Percentiles rank a stretch among this genome's conserved stretches.
Evolutionary conservation across 2,888 invertebrate species (phyloP).

Genomic region (Didymodactylos carnosus): DNA sequence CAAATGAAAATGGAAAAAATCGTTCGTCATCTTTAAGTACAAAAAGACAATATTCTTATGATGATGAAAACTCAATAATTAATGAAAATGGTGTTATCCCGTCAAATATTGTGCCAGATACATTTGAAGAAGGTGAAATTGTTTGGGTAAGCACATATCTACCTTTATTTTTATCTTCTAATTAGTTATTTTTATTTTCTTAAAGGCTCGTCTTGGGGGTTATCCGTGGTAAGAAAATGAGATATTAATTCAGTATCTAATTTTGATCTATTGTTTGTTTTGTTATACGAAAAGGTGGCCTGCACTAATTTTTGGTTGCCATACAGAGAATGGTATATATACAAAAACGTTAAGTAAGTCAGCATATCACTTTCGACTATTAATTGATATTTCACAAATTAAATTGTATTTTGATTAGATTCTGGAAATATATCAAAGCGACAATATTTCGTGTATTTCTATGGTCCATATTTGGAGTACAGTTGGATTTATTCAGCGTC

Average conservation of each 20-base stretch:
- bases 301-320: neutral
- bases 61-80: neutral
- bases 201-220: too few relatives aligned
- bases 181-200: too few relatives aligned
- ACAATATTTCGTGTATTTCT: slow-evolving; percentile 1
- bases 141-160: too few relatives aligned
- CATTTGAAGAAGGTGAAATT: neutral
- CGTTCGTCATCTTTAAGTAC: neutral
- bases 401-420: neutral
- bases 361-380: neutral
- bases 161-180: too few relatives aligned
- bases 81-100: too few relatives aligned
- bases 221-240: too few relatives aligned
- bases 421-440: neutral
- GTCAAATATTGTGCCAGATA: neutral
- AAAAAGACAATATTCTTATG: too few relatives aligned
- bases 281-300: too few relatives aligned
- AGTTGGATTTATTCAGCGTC: slow-evolving; percentile 2
- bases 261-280: too few relatives aligned
- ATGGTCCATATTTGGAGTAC: neutral
- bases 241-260: too few relatives aligned
- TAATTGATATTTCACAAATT: too few relatives aligned
- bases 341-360: neutral
- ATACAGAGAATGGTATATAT: neutral
- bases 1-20: too few relatives aligned